Percentiles rank a stretch among this genome's conserved stretches.
phyloP scores from a whole-genome alignment of 1,140 invertebrate species.

The Drosophila kurseongensis region DNA sequence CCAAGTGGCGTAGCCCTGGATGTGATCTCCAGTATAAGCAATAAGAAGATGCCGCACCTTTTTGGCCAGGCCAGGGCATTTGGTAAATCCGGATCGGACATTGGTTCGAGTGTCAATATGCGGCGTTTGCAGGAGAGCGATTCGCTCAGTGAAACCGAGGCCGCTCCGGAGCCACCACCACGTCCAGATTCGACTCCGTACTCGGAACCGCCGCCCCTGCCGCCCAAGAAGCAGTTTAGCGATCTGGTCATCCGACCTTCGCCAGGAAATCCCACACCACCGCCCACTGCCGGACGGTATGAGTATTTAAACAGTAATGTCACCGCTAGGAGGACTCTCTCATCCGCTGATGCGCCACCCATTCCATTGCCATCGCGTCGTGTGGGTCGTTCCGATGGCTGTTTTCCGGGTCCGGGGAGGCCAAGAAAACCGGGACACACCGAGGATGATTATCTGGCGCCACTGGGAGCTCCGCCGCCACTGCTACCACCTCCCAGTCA shows the following conservation, averaged over 20 bases:
- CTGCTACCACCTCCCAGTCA: conserved; percentile 73
- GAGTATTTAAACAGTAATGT: conserved; percentile 65
- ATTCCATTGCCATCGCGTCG: conserved; percentile 88
- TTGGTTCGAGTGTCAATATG: conserved; percentile 83
- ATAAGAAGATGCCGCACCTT: conserved; percentile 82
- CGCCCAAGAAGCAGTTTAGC: conserved; percentile 90
- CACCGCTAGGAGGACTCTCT: conserved; percentile 31
- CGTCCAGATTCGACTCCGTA: conserved; percentile 86
- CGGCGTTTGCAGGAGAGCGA: conserved; percentile 83
- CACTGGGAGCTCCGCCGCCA: conserved; percentile 77
- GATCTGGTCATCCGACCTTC: conserved; percentile 83
- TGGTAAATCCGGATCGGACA: conserved; percentile 66
- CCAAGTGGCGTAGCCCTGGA: conserved; percentile 55
- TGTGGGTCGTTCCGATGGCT: conserved; percentile 85
- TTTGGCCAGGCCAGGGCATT: conserved; percentile 78
- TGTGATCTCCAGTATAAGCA: conserved; percentile 82
- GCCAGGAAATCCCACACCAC: conserved; percentile 24
- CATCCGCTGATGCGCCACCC: conserved; percentile 85
- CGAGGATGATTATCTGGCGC: conserved; percentile 89
- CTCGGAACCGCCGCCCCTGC: conserved; percentile 91
- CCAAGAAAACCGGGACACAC: conserved; percentile 85
- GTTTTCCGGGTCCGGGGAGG: conserved; percentile 84
- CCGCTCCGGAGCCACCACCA: conserved; percentile 90
- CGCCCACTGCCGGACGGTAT: conserved; percentile 56
- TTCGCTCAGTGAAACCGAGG: conserved; percentile 84